Evolutionary conservation across 1,140 invertebrate species (phyloP), one percentile per base, ranked within the genome.

Genomic region (Scaptomyza graminum): DNA sequence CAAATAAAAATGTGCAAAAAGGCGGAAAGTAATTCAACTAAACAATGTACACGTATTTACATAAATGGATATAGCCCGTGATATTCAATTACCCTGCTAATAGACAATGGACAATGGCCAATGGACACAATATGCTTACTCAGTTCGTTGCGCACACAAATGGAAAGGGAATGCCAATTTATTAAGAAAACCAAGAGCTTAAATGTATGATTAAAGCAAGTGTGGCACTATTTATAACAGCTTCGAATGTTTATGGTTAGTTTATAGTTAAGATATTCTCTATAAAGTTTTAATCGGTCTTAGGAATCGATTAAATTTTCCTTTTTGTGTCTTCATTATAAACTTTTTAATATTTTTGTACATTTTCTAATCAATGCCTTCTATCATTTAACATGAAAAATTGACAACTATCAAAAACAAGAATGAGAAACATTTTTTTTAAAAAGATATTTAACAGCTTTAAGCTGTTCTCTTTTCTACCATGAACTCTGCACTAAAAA

Each of bases 1-100:
- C 81, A 87, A 88, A 87, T 87, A 85, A 85, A 88, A 83, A 79
- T 87, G 83, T 87, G 83, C 83, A 87, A 83, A 76, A 70, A 49
- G 76, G 79, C 83, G 84, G 83, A 87, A 87, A 88, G 83, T 87
- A 87, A 87, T 83, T 87, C 79, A 89, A 89, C 84, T 87, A 79
- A 87, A 88, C 84, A 87, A 88, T 87, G 77, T 87, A 88, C 83
- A 88, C 76, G 84, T 83, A 89, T 89, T 84, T 87, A 87, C 79
- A 83, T 87, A 88, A 88, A 88, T 89, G 84, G 79, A 88, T 87
- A 77, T 73, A 69, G 64, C 68, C 72, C 78, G 62, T 74, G 76
- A 74, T 79, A 87, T 87, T 87, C 83, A 87, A 87, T 87, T 87
- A 87, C 84, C 71, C 60, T 70, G 67, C 67, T 79, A 78, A 79